Base-by-base conservation (phyloP, 1,140 invertebrate genomes). In the Kradibia gibbosae region DNA sequence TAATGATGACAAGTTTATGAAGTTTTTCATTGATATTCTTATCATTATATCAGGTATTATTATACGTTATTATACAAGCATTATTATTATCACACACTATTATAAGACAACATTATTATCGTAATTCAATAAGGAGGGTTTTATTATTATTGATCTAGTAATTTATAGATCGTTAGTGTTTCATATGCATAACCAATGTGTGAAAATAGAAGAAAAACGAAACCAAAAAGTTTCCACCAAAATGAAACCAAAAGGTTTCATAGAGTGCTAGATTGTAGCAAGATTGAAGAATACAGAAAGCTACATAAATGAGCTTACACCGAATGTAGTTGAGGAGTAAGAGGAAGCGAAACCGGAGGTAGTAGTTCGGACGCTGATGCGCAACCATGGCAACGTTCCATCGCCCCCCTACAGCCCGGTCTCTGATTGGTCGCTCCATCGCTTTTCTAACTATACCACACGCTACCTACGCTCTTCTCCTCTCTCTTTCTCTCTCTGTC, bases 351-450 rank as follows among this genome's bases (percentile, higher is more conserved):
- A n/a, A 48, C 20, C 25, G 25, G 39, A 31, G n/a, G n/a, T 89
- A 89, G 88, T 76, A 84, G 88, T 88, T 90, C 87, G 89, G 87
- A 89, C 87, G 90, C 90, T 88, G 87, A 75, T 85, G 89, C 85
- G 90, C 88, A 90, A 90, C 90, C 89, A 91, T 91, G 90, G 90
- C 89, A 91, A 91, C 90, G 86, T 87, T 84, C 88, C 87, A 87
- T 91, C 90, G 88, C 88, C 87, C 90, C 90, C 86, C 87, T 89
- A 88, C 90, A 91, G 88, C 85, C 87, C 85, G 89, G 87, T 88
- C 89, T 91, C 90, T 87, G 90, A 91, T 91, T 91, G 90, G 90
- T 88, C 89, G 87, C 86, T 88, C 86, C 86, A 83, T 20, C 88
- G 89, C 87, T 90, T 91, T 89, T 89, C 88, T 88, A 89, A 86